Conservation (phyloP, 2,797 vertebrate genomes). For the Chrosomus eos region DNA sequence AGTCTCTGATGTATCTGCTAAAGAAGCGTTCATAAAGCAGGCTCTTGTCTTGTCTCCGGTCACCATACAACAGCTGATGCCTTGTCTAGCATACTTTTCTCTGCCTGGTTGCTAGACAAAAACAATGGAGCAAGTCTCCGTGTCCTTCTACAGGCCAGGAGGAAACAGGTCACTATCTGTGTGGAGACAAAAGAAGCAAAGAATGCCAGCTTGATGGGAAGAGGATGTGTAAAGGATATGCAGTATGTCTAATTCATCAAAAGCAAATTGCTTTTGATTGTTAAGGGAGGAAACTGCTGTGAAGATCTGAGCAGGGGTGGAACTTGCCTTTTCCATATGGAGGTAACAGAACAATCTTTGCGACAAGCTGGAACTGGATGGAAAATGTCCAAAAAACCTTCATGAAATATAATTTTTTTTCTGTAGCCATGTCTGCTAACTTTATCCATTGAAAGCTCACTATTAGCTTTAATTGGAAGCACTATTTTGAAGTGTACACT, state of each 20-base stretch:
- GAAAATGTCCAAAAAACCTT: background rate
- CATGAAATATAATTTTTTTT: background rate
- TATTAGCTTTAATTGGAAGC: background rate
- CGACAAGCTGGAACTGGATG: background rate
- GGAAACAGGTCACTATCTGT: slow-evolving; percentile 45
- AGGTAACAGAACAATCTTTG: background rate
- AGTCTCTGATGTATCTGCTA: slow-evolving; percentile 48
- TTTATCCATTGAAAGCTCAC: background rate
- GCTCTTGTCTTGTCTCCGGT: slow-evolving; percentile 53
- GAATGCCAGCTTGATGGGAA: slow-evolving; percentile 16
- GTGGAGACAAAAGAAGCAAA: slow-evolving; percentile 38
- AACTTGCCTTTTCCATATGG: background rate
- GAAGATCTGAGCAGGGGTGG: slow-evolving; percentile 1
- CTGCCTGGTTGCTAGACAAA: slow-evolving; percentile 47
- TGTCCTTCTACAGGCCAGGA: slow-evolving; percentile 50
- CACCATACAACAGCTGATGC: slow-evolving; percentile 59
- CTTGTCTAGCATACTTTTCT: slow-evolving; percentile 52
- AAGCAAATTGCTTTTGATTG: slow-evolving; percentile 9
- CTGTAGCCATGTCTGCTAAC: background rate
- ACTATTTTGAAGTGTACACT: background rate
- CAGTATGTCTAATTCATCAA: slow-evolving; percentile 19
- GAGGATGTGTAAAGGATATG: slow-evolving; percentile 28
- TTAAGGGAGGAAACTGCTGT: background rate
- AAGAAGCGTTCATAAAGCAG: slow-evolving; percentile 58
- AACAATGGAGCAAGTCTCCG: slow-evolving; percentile 54